Evolutionary conservation across 2,113 vertebrate species (phyloP).

Genomic region (Etia nguti): DNA sequence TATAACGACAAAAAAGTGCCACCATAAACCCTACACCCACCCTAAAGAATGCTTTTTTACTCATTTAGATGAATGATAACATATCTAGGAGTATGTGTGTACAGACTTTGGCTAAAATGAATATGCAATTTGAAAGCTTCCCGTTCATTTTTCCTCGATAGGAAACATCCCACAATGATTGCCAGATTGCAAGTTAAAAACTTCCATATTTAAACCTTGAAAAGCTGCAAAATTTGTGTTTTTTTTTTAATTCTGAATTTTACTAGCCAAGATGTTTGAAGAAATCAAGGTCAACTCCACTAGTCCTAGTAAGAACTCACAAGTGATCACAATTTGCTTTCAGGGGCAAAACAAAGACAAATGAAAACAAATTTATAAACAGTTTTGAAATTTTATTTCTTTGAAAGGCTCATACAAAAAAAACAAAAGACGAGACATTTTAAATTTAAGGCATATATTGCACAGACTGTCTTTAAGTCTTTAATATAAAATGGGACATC

Average conservation of each 20-base stretch:
- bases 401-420: constrained; percentile 75
- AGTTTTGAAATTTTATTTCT: constrained; percentile 70
- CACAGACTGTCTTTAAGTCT: constrained; percentile 75
- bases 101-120: neutral
- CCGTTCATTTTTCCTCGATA: accelerated
- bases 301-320: neutral
- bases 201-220: neutral
- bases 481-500: constrained; percentile 43
- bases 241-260: neutral
- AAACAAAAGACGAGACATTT: constrained; percentile 46
- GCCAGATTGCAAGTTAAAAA: neutral
- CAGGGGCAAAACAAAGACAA: neutral
- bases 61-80: neutral
- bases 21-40: neutral
- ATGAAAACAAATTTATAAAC: neutral
- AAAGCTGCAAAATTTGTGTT: neutral
- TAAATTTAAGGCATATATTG: constrained; percentile 79
- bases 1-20: neutral
- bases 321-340: neutral
- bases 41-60: neutral
- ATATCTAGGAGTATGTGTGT: neutral
- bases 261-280: neutral
- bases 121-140: neutral
- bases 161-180: neutral
- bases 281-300: neutral